A percentile compares a stretch with the other conserved stretches of the same genome.
Conservation (phyloP, 2,797 vertebrate species). For the Setipinna tenuifilis region DNA sequence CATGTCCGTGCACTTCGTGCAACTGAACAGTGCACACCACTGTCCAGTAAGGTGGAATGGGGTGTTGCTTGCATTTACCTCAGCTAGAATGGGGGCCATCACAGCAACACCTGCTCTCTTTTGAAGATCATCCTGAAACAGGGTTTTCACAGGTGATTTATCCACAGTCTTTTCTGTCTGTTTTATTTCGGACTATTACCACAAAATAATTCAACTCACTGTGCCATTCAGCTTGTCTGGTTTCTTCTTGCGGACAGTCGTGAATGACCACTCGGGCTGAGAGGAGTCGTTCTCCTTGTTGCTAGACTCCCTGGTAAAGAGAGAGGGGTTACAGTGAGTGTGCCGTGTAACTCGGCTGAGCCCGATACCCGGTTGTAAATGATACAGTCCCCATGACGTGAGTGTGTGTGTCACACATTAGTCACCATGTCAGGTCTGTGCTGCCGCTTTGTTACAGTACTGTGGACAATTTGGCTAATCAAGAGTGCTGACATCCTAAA, state of each 20-base stretch:
- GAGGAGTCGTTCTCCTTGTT: constrained; percentile 76
- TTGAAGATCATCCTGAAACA: constrained; percentile 78
- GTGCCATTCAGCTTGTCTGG: constrained; percentile 83
- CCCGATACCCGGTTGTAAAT: not conserved
- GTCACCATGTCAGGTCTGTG: no score
- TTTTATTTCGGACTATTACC: not conserved
- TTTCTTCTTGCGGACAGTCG: constrained; percentile 83
- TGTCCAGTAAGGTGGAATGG: not conserved
- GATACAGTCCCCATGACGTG: not conserved
- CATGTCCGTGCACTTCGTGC: not conserved
- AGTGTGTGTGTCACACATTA: not conserved
- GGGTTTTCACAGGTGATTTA: not conserved
- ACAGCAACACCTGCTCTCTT: constrained; percentile 83
- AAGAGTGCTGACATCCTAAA: not conserved
- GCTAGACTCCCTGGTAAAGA: constrained; percentile 73
- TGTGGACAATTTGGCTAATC: not conserved
- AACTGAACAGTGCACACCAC: not conserved
- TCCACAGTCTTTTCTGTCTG: not conserved
- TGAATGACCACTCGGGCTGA: constrained; percentile 85
- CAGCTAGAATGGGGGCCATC: constrained; percentile 82
- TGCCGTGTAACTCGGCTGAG: not conserved
- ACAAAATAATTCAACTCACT: constrained; percentile 27
- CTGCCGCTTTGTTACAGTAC: not conserved
- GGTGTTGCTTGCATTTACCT: constrained; percentile 67
- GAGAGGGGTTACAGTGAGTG: not conserved